A percentile compares a stretch with the other conserved stretches of the same genome.
These are phyloP conservation scores for Rafetus swinhoei DNA, from an alignment of 2,113 vertebrate species.

Conservation along the genomic window DNA sequence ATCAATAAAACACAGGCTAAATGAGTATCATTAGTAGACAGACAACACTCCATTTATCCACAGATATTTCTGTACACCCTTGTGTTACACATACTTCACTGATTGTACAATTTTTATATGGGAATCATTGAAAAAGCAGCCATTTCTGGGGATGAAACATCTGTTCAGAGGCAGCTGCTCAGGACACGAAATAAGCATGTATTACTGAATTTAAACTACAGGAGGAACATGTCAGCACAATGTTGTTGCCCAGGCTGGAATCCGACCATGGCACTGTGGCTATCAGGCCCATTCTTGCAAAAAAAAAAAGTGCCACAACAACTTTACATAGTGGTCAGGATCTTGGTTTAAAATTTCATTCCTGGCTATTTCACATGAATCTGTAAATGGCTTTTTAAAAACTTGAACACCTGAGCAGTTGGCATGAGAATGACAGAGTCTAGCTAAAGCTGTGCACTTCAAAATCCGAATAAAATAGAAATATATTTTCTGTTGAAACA, in stretches of 20 bases:
- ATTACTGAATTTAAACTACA: neutral
- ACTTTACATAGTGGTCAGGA: neutral
- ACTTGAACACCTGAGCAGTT: conserved; percentile 7
- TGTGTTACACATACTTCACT: neutral
- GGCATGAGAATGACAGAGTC: neutral
- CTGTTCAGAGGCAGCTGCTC: neutral
- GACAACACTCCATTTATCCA: neutral
- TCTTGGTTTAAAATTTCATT: neutral
- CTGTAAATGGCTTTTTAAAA: neutral
- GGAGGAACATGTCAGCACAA: neutral
- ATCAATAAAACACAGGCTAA: conserved; percentile 42
- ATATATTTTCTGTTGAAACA: neutral
- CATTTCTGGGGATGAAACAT: neutral
- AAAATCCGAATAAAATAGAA: neutral
- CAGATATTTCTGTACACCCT: neutral
- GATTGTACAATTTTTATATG: neutral
- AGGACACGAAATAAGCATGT: neutral
- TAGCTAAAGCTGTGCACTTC: neutral
- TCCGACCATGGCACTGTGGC: neutral
- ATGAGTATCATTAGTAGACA: conserved; percentile 33
- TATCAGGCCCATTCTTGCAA: neutral
- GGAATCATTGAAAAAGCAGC: neutral
- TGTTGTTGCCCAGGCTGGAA: neutral
- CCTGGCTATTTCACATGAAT: conserved; percentile 41
- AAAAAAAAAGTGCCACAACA: neutral